Base-by-base conservation (phyloP, 2,888 invertebrate genomes). In the Habroteleia sp. region DNA sequence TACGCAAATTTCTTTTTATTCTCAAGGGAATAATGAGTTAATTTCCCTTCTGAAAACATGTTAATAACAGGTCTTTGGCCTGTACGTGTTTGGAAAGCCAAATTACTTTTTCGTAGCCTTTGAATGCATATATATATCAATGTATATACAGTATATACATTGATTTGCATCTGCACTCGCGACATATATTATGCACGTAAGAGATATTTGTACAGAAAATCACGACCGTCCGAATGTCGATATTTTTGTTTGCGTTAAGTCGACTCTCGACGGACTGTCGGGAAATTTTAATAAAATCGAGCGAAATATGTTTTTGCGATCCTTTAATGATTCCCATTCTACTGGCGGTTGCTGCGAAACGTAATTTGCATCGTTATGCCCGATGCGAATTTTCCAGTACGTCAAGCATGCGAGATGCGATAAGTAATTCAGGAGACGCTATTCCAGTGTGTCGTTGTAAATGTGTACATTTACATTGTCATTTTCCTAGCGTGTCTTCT, bases 301-400 rank as follows among this genome's bases (percentile, higher is more conserved):
- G 50, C 37, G 11, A 62, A 63, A 58, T 48, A 52, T 63, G 52
- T 52, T 69, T 52, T 46, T 11, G 16, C 37, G 8, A 50, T 58
- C 10, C 25, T 7, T 48, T 37, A 10, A 69, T 37, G 52, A 60
- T 48, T 37, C 25, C 20, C 16, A 29, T 50, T 13, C n/a, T n/a
- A n/a, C 52, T 8, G 17, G 6, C 16, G 29, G 16, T 35, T 13
- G 33, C 17, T 16, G 27, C 11, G 10, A 41, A 42, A 72, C 27
- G 65, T 65, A 58, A 72, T 72, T 65, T 72, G 73, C 73, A 73
- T 73, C 66, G 65, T 73, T 66, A 73, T 60, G 46, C 46, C 41
- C 39, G 52, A 41, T 46, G 50, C 39, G 60, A 58, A 73, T 73
- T 73, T 73, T 73, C 73, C 52, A 73, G 39, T 46, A 66, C 73